phyloP scores from a whole-genome alignment of 2,888 invertebrate species.

The Mesorhabditis spiculigera region DNA sequence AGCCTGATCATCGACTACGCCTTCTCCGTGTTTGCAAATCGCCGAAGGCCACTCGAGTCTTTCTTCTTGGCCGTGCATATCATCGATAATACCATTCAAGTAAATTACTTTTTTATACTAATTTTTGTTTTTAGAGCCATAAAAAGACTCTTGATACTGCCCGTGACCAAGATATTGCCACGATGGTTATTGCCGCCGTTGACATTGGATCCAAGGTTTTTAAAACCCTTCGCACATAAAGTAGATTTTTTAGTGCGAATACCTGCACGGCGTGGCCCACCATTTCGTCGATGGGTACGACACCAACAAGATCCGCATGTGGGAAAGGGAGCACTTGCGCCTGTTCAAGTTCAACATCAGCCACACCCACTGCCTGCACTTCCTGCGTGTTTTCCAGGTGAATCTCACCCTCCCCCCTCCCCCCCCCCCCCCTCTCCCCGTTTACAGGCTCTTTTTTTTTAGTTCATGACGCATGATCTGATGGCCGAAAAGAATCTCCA shows the following conservation, averaged over 20 bases:
- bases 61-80: not conserved
- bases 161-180: not conserved
- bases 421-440: too few relatives aligned
- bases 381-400: not conserved
- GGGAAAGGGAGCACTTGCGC: conserved; percentile 2
- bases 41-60: not conserved
- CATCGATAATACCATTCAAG: not conserved
- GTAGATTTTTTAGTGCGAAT: not conserved
- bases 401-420: not conserved
- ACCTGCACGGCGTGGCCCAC: not conserved
- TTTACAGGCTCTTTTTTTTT: not conserved
- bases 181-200: not conserved
- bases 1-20: not conserved
- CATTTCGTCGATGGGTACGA: not conserved
- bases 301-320: not conserved
- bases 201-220: not conserved
- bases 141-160: too few relatives aligned
- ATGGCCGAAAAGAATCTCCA: not conserved
- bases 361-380: not conserved
- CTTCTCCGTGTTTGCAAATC: not conserved
- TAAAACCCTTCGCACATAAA: not conserved
- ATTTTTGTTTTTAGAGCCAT: too few relatives aligned
- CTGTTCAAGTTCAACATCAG: not conserved
- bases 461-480: not conserved
- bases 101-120: not conserved